A percentile compares a stretch with the other conserved stretches of the same genome.
These are phyloP conservation scores for Bombus balteatus DNA, from an alignment of 1,140 invertebrate genomes.

Conservation along the genomic window DNA sequence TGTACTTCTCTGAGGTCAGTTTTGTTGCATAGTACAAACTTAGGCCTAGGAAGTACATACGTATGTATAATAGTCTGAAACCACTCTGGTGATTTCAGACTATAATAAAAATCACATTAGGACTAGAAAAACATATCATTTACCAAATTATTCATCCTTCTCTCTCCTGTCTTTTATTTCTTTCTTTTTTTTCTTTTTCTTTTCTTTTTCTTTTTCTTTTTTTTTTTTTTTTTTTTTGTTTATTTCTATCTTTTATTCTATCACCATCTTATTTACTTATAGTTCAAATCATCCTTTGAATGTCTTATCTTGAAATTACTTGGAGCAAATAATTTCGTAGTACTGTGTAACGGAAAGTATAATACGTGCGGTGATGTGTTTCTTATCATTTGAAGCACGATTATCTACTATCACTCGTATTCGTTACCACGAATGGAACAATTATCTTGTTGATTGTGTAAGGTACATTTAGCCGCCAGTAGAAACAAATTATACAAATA, in stretches of 20 bases:
- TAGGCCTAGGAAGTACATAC: constrained; percentile 39
- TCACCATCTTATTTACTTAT: not conserved
- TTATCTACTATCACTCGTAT: not conserved
- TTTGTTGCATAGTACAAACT: constrained; percentile 42
- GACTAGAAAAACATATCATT: constrained; percentile 3
- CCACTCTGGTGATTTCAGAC: not conserved
- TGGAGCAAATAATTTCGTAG: not conserved
- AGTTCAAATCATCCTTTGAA: not conserved
- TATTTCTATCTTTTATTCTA: not conserved
- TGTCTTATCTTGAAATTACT: not conserved
- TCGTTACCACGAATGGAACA: not conserved
- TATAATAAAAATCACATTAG: constrained; percentile 15
- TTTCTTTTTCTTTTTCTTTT: not conserved
- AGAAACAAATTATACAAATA: constrained; percentile 18
- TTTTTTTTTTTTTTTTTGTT: not conserved
- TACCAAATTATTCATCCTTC: not conserved
- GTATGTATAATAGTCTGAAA: not conserved
- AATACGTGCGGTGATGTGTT: not conserved
- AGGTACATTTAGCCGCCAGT: not conserved
- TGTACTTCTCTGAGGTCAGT: constrained; percentile 30
- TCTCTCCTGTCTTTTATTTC: not conserved
- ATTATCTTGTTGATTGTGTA: not conserved
- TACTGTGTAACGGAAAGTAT: not conserved
- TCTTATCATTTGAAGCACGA: not conserved
- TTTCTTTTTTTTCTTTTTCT: not conserved